Percentiles rank a stretch among this genome's conserved stretches.
Conservation (phyloP, 2,888 invertebrate species). For the Diplazon laetatorius region DNA sequence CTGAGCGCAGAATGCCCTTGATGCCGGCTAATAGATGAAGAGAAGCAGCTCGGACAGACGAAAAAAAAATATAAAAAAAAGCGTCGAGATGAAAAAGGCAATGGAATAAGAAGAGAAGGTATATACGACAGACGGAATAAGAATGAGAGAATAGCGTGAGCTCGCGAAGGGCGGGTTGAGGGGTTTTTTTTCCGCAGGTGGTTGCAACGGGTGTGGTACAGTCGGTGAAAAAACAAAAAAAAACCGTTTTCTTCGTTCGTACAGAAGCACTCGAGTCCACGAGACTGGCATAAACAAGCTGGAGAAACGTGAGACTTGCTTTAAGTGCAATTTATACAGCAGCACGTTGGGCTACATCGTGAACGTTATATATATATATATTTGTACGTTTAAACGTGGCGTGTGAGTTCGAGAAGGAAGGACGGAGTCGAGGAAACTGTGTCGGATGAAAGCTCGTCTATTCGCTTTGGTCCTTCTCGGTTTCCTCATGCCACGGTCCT, state of each 20-base stretch:
- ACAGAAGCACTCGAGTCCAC: conserved; percentile 60
- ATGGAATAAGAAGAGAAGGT: conserved; percentile 58
- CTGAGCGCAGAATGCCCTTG: conserved; percentile 20
- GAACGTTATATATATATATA: conserved; percentile 9
- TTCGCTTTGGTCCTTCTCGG: conserved; percentile 11
- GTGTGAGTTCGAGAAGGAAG: conserved; percentile 22
- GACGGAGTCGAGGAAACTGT: conserved; percentile 9
- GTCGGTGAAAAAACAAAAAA: conserved; percentile 61
- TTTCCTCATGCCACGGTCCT: conserved; percentile 18
- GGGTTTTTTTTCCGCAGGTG: conserved; percentile 34
- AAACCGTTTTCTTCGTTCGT: conserved; percentile 62
- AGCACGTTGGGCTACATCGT: conserved; percentile 62
- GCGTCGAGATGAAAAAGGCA: conserved; percentile 22
- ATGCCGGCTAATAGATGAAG: conserved; percentile 35
- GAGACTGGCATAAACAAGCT: conserved; percentile 74
- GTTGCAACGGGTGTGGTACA: conserved; percentile 59
- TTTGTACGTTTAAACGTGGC: too few species aligned
- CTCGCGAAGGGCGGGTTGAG: conserved; percentile 30
- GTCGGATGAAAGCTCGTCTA: conserved; percentile 21
- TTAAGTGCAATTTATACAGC: conserved; percentile 77
- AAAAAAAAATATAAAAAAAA: too few species aligned
- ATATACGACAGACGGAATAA: conserved; percentile 43
- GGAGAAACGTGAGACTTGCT: conserved; percentile 67
- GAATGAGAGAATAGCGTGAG: conserved; percentile 62
- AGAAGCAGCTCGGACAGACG: conserved; percentile 30